These are phyloP conservation scores for Pantala flavescens DNA, from an alignment of 1,140 invertebrate genomes.

Conservation along the genomic window DNA sequence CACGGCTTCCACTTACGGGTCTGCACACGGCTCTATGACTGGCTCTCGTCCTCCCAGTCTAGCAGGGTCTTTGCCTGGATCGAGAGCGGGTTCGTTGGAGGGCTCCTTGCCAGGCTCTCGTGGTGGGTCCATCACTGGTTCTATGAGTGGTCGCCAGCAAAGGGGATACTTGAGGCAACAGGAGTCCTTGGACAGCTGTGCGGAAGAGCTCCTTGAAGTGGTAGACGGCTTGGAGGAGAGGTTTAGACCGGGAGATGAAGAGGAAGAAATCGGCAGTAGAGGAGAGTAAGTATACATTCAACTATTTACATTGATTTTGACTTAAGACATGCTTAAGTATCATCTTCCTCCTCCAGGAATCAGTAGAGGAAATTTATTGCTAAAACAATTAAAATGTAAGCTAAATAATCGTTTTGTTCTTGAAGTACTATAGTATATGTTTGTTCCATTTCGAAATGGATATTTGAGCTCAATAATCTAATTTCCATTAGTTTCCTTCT, in stretches of 20 bases:
- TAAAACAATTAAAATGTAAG: no score
- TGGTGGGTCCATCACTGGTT: background rate
- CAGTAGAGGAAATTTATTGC: no score
- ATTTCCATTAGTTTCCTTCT: no score
- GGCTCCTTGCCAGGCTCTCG: background rate
- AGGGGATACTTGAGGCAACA: constrained; percentile 22
- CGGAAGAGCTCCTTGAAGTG: constrained; percentile 29
- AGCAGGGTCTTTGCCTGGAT: background rate
- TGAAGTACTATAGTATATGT: no score
- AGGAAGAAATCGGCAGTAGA: background rate
- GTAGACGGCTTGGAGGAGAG: background rate
- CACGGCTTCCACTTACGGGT: constrained; percentile 16
- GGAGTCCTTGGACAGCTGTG: constrained; percentile 37
- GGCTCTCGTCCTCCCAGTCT: background rate
- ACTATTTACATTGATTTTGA: no score
- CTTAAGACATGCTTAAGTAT: no score
- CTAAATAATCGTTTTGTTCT: no score
- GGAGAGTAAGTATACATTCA: background rate
- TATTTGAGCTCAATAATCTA: no score
- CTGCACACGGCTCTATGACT: background rate
- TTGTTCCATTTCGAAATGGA: no score
- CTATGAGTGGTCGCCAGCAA: constrained; percentile 13
- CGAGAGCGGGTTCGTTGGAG: background rate
- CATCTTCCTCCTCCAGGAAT: no score
- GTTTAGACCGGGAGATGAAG: background rate